Evolutionary conservation across 2,888 invertebrate species (phyloP).

Genomic region (Globia sparganii): DNA sequence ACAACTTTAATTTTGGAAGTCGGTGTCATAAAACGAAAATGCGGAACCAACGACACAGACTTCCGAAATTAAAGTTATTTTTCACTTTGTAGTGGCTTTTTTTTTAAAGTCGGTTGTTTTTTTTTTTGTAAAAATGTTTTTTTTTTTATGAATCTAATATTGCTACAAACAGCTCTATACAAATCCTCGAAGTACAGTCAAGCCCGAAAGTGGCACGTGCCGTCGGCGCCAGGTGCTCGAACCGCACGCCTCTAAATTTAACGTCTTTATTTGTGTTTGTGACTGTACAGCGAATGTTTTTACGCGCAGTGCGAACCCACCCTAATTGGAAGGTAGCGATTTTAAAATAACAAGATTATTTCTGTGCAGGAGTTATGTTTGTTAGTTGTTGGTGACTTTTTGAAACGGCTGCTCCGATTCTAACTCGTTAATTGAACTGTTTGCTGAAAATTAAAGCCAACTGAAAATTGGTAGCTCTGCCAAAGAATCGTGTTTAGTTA

Average conservation of each 20-base stretch:
- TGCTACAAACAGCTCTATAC: conserved; percentile 71
- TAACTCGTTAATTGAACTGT: no score
- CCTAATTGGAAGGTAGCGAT: conserved; percentile 81
- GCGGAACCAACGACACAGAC: no score
- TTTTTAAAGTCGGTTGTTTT: no score
- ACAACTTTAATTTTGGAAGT: no score
- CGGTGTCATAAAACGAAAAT: no score
- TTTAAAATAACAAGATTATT: conserved; percentile 82
- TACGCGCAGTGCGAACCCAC: conserved; percentile 71
- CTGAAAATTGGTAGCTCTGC: background rate
- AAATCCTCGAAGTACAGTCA: conserved; percentile 80
- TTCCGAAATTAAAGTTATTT: no score
- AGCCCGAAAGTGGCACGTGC: conserved; percentile 79
- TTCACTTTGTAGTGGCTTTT: no score
- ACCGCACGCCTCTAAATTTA: conserved; percentile 89
- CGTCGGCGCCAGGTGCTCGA: conserved; percentile 85
- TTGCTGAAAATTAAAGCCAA: background rate
- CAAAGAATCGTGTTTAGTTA: no score
- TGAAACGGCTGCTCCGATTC: background rate
- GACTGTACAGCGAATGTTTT: conserved; percentile 80
- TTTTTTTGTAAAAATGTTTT: no score
- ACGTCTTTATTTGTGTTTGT: conserved; percentile 88
- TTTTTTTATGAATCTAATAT: background rate
- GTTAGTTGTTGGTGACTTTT: conserved; percentile 17
- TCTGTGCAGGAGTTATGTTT: conserved; percentile 61